These are phyloP conservation scores for Drosophila chauvacae DNA, from an alignment of 1,140 invertebrate species.

Conservation along the genomic window DNA sequence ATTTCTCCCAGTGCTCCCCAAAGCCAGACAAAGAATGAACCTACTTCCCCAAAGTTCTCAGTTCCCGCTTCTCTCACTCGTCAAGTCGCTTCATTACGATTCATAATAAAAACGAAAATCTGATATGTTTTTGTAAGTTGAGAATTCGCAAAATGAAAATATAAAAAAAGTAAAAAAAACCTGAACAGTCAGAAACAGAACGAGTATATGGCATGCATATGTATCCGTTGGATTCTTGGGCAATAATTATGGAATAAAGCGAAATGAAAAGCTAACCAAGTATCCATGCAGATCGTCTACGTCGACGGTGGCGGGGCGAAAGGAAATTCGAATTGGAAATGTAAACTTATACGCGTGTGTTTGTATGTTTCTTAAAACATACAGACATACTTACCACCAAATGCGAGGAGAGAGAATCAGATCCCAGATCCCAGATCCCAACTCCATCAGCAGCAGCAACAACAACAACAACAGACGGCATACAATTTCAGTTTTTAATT, in stretches of 20 bases:
- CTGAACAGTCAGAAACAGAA: slow-evolving; percentile 37
- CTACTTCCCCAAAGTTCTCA: slow-evolving; percentile 29
- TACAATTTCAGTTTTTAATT: slow-evolving; percentile 81
- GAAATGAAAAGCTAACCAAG: slow-evolving; percentile 30
- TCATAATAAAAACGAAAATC: slow-evolving; percentile 79
- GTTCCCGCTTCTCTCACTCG: slow-evolving; percentile 25
- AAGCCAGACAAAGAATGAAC: slow-evolving; percentile 35
- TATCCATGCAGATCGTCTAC: slow-evolving; percentile 32
- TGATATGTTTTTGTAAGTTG: slow-evolving; percentile 82
- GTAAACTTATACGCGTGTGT: slow-evolving; percentile 31
- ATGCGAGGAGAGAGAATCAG: slow-evolving; percentile 41
- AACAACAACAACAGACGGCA: slow-evolving; percentile 39
- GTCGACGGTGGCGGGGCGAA: background rate
- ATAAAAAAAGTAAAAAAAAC: slow-evolving; percentile 23
- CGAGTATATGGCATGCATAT: slow-evolving; percentile 52
- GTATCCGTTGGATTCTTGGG: slow-evolving; percentile 67
- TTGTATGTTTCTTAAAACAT: slow-evolving; percentile 14
- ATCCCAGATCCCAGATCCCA: slow-evolving; percentile 44
- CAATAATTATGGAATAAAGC: slow-evolving; percentile 65
- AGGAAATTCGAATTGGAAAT: slow-evolving; percentile 36
- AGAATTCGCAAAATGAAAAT: slow-evolving; percentile 68
- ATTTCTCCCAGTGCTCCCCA: slow-evolving; percentile 9
- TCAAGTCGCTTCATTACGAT: slow-evolving; percentile 69
- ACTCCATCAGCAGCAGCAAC: slow-evolving; percentile 33
- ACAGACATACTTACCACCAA: background rate